Conservation (phyloP, 2,113 vertebrate genomes). For the Mungos mungo region DNA sequence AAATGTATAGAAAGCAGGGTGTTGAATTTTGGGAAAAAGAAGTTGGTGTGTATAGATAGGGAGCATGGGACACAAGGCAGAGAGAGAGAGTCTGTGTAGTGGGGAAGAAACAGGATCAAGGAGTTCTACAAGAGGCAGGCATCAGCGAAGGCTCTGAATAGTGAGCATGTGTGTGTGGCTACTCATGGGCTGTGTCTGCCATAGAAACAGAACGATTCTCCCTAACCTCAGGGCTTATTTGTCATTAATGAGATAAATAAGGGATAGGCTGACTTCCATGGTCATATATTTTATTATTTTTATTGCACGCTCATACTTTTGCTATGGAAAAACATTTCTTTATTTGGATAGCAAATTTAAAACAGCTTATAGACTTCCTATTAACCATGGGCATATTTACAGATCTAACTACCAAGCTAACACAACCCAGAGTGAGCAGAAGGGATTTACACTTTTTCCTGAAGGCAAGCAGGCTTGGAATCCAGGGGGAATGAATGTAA, state of each 20-base stretch:
- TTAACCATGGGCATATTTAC: slow-evolving; percentile 43
- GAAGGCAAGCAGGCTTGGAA: slow-evolving; percentile 78
- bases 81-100: background rate
- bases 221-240: background rate
- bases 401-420: slow-evolving; percentile 38
- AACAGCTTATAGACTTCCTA: slow-evolving; percentile 24
- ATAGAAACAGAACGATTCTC: background rate
- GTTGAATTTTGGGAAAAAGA: background rate
- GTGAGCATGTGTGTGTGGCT: background rate
- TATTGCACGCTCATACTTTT: background rate
- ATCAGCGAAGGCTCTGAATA: background rate
- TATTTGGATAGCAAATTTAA: slow-evolving; percentile 44
- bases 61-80: background rate
- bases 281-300: background rate
- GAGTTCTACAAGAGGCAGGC: background rate
- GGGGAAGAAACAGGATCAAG: background rate
- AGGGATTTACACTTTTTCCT: slow-evolving; percentile 65
- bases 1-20: background rate
- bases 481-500: slow-evolving; percentile 68
- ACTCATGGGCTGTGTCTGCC: background rate
- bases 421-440: slow-evolving; percentile 56
- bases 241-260: background rate
- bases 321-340: background rate
- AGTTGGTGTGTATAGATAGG: background rate
- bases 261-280: background rate